Evolutionary conservation across 1,140 invertebrate genomes (phyloP).

Genomic region (Saccostrea echinata): DNA sequence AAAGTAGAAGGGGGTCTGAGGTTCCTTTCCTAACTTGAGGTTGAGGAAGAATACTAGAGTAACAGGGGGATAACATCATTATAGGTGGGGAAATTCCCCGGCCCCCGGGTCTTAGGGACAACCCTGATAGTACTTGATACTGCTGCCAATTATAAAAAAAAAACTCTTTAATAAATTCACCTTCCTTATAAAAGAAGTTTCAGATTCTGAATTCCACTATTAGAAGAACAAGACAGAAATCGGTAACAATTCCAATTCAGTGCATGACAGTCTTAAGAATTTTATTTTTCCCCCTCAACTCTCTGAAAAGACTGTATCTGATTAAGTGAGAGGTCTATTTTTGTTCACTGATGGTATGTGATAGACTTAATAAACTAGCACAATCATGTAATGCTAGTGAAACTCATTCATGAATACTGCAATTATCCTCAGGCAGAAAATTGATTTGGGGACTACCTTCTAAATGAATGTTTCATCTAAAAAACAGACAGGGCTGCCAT

Average conservation of each 20-base stretch:
- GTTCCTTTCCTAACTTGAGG: too few species aligned
- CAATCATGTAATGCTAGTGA: constrained; percentile 2
- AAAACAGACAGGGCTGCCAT: not conserved
- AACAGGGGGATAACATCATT: too few species aligned
- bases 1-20: too few species aligned
- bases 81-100: too few species aligned
- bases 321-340: not conserved
- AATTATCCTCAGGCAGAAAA: not conserved
- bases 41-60: too few species aligned
- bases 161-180: too few species aligned
- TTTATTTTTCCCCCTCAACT: not conserved
- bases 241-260: not conserved
- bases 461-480: not conserved
- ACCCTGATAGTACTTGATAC: too few species aligned
- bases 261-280: not conserved
- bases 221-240: not conserved
- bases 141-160: too few species aligned
- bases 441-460: not conserved
- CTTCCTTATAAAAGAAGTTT: too few species aligned
- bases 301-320: not conserved
- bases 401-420: not conserved
- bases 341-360: not conserved
- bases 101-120: too few species aligned
- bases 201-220: not conserved
- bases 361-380: not conserved